These are phyloP conservation scores for Agrochola circellaris DNA, from an alignment of 2,888 invertebrate genomes.

Conservation along the genomic window DNA sequence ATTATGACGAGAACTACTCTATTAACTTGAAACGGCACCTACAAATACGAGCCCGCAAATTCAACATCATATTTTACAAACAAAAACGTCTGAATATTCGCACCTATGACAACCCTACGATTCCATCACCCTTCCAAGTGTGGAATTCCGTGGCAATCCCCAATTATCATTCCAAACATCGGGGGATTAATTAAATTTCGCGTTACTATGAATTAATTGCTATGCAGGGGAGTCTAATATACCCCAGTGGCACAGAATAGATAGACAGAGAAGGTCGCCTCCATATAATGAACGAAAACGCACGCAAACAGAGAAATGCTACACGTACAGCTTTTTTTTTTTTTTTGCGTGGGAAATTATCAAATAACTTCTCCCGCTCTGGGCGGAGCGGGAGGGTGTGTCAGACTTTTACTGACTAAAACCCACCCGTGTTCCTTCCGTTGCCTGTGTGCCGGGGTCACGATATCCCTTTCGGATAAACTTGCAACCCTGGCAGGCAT, in stretches of 20 bases:
- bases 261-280: not conserved
- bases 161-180: conserved; percentile 83
- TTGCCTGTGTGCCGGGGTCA: no score
- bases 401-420: no score
- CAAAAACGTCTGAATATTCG: conserved; percentile 37
- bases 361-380: no score
- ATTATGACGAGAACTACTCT: no score
- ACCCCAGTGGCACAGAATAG: conserved; percentile 52
- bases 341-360: no score
- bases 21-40: not conserved
- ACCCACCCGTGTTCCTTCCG: no score
- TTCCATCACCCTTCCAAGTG: conserved; percentile 67
- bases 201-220: conserved; percentile 77
- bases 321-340: no score
- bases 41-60: conserved; percentile 8
- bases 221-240: conserved; percentile 74
- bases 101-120: conserved; percentile 53
- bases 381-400: no score
- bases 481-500: no score
- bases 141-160: conserved; percentile 79
- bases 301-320: not conserved
- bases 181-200: conserved; percentile 83
- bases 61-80: conserved; percentile 22
- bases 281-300: not conserved
- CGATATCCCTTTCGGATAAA: no score